These are phyloP conservation scores for Caloenas nicobarica DNA, from an alignment of 2,113 vertebrate genomes.

Conservation along the genomic window DNA sequence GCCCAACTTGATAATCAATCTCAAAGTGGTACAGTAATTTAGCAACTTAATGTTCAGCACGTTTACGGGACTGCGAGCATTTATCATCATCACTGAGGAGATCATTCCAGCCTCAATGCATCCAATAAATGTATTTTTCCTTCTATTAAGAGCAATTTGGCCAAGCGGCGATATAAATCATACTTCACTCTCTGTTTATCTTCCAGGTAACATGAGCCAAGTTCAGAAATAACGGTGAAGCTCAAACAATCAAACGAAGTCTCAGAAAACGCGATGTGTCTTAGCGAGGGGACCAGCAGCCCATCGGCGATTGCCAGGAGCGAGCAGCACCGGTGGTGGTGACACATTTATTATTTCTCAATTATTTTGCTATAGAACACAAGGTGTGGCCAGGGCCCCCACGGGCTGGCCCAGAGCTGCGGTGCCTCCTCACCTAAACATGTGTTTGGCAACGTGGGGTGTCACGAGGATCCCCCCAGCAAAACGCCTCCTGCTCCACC, in stretches of 20 bases:
- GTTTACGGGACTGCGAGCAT: constrained; percentile 51
- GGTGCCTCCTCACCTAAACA: background rate
- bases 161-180: constrained; percentile 59
- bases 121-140: constrained; percentile 56
- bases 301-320: background rate
- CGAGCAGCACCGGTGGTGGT: background rate
- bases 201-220: background rate
- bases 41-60: constrained; percentile 63
- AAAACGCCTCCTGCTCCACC: background rate
- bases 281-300: background rate
- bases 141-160: constrained; percentile 55
- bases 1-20: constrained; percentile 46
- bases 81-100: constrained; percentile 59
- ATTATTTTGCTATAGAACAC: background rate
- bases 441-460: too few species aligned
- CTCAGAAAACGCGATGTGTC: background rate
- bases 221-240: background rate
- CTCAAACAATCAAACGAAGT: background rate
- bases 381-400: background rate
- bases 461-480: accelerated
- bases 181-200: constrained; percentile 34
- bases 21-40: constrained; percentile 44
- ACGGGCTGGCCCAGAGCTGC: background rate
- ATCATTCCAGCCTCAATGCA: constrained; percentile 43
- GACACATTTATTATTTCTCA: constrained; percentile 1